Base-by-base conservation (phyloP, 2,797 vertebrate genomes). In the Melanotaenia trifasciata region DNA sequence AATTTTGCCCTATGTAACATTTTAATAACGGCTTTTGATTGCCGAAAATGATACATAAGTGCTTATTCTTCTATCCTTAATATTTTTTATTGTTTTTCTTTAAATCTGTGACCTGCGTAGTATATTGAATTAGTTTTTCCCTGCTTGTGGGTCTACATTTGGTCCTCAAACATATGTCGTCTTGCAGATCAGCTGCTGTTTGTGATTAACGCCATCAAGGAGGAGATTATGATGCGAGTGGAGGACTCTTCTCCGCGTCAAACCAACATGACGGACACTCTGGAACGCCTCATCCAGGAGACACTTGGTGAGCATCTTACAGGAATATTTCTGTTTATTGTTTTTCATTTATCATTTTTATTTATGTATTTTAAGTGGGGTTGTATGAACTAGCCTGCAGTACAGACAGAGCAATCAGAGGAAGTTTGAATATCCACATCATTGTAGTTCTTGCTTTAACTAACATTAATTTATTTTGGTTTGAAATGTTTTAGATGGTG, bases 201-300 rank as follows among this genome's bases (percentile, higher is more conserved):
- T 93, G 98, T 99, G 91, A 99, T 99, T 91, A 99, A 97, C 79
- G 95, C 98, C 87, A 98, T 99, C 92, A 99, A 99, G 87, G 97
- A 99, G 93, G 98, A 99, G 93, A 99, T 99, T 65, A 97, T 99
- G 89, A 95, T 85, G 72, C 94, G 96, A 82, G 96, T 98, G 36
- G 96, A 99, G 87, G 95, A 96, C 90, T 95, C 95, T 66, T 95
- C 95, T 75, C 96, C 97, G 0, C 96, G 97, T 51, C 94, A 94
- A 74, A 96, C 93, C 92, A 94, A 95, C 88, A 98, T 99, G 97
- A 95, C 95, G 0, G 96, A 98, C 72, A 98, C 96, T 84, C 90
- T 99, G 89, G 97, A 98, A 71, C 85, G 94, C 35, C 97, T 99
- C 84, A 96, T 99, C 90, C 96, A 97, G 90, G 96, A 99, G 79